Conservation (phyloP, 2,113 vertebrate genomes). For the Hippocampus guttulatus region DNA sequence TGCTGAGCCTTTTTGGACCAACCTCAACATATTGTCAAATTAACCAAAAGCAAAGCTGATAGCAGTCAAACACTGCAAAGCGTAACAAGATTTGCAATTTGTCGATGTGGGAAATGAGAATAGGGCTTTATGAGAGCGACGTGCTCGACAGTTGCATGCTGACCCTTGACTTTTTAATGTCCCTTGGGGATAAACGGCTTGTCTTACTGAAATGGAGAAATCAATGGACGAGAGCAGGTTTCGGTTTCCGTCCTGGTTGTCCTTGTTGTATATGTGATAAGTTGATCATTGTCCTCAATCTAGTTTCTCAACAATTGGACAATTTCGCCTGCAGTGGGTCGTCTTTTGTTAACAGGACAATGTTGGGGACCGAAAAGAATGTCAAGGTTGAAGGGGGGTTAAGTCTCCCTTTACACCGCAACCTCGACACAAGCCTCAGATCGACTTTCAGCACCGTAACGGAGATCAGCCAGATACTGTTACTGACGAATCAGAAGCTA, state of each 20-base stretch:
- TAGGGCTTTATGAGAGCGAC: conserved; percentile 17
- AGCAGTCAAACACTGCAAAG: too few relatives aligned
- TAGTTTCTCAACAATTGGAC: too few relatives aligned
- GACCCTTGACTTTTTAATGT: conserved; percentile 34
- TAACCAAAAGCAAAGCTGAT: too few relatives aligned
- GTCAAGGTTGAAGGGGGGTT: conserved; percentile 2
- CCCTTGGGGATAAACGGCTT: conserved; percentile 19
- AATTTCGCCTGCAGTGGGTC: too few relatives aligned
- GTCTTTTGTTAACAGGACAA: conserved; percentile 19
- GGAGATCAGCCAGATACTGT: not conserved
- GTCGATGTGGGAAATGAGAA: conserved; percentile 7
- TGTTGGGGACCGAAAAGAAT: conserved; percentile 15
- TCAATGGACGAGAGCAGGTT: conserved; percentile 16
- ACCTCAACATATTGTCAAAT: too few relatives aligned
- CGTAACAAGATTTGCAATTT: not conserved
- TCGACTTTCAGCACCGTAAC: conserved; percentile 30
- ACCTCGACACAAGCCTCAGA: conserved; percentile 21
- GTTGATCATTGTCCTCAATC: not conserved
- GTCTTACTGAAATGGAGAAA: conserved; percentile 39
- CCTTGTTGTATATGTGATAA: not conserved
- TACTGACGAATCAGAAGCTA: not conserved
- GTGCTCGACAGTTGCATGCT: too few relatives aligned
- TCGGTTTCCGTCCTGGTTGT: not conserved
- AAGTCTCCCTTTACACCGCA: conserved; percentile 32
- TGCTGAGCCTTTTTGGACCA: not conserved